phyloP scores from a whole-genome alignment of 2,113 vertebrate genomes.

The Paraplagusia blochii region DNA sequence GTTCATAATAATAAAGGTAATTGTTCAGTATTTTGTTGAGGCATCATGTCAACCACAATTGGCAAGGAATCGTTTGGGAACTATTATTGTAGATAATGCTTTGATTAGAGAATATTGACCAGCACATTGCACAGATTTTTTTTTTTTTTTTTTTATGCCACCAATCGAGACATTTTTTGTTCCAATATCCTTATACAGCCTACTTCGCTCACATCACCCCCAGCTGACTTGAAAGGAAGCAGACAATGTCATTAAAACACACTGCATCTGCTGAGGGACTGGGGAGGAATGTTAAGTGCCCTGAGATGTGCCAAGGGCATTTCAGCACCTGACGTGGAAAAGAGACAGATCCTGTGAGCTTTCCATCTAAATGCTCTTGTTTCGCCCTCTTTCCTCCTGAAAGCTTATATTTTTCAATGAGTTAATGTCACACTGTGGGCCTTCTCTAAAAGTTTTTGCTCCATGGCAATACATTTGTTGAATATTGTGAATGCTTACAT shows the following conservation, averaged over 20 bases:
- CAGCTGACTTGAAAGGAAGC: conserved; percentile 61
- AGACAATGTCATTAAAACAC: conserved; percentile 66
- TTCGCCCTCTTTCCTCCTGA: neutral
- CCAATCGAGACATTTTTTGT: conserved; percentile 40
- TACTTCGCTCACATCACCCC: conserved; percentile 57
- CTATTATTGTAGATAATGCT: too few species aligned
- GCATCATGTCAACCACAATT: too few species aligned
- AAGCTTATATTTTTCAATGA: conserved; percentile 7
- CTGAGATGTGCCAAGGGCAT: conserved; percentile 66
- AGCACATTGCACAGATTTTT: neutral
- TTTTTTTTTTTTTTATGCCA: conserved; percentile 11
- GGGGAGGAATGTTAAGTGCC: conserved; percentile 57
- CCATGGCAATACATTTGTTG: too few species aligned
- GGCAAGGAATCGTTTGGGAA: too few species aligned
- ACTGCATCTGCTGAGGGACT: conserved; percentile 50
- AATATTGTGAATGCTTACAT: too few species aligned
- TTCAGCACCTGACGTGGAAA: conserved; percentile 48
- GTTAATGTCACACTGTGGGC: conserved; percentile 7
- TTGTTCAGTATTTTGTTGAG: too few species aligned
- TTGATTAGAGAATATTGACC: too few species aligned
- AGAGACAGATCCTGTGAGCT: conserved; percentile 31
- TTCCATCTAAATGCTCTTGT: conserved; percentile 49
- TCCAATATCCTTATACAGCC: conserved; percentile 48
- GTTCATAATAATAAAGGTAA: too few species aligned
- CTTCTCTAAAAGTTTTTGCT: too few species aligned